Evolutionary conservation across 2,113 vertebrate genomes (phyloP), one percentile per base, ranked within the genome.

Genomic region (Zeus faber): DNA sequence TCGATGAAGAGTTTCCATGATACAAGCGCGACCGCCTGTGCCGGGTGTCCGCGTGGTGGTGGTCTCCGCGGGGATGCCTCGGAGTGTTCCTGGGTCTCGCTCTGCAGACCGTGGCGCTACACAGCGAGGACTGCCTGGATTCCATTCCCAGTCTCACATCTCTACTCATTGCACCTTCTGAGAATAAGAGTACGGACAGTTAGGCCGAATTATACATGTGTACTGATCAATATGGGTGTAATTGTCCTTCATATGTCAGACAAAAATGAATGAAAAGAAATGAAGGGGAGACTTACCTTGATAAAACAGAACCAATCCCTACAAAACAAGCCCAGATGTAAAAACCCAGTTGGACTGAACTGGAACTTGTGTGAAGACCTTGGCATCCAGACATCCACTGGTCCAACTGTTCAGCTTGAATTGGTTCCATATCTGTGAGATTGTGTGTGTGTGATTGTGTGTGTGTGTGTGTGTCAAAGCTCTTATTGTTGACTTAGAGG

Each of bases 401-500:
- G 51, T 41, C 64, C 45, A 47, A 31, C 62, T n/a, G n/a, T n/a
- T n/a, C n/a, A n/a, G n/a, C n/a, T n/a, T n/a, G n/a, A n/a, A 46
- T 24, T 11, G 31, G 17, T 31, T 54, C 20, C 56, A 21, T 65
- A 39, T 20, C 49, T 26, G 25, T 26, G 16, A 65, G 45, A 69
- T 17, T 49, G 20, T n/a, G 21, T 53, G 6, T 48, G 45, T 26
- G 37, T 65, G 10, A 51, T 2, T 53, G 45, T 68, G 25, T 47
- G n/a, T 40, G 23, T 37, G 20, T 51, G 44, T 54, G 51, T 67
- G 71, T 72, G 65, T 79, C 70, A 85, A 83, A 63, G 76, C 66
- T 65, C 40, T 63, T 62, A 81, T 85, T 85, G 79, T 82, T 74
- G 41, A 16, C 65, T 61, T 54, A 58, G 52, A 68, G 20, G 37